Base-by-base conservation (phyloP, 2,113 vertebrate species). In the Crypturellus undulatus region DNA sequence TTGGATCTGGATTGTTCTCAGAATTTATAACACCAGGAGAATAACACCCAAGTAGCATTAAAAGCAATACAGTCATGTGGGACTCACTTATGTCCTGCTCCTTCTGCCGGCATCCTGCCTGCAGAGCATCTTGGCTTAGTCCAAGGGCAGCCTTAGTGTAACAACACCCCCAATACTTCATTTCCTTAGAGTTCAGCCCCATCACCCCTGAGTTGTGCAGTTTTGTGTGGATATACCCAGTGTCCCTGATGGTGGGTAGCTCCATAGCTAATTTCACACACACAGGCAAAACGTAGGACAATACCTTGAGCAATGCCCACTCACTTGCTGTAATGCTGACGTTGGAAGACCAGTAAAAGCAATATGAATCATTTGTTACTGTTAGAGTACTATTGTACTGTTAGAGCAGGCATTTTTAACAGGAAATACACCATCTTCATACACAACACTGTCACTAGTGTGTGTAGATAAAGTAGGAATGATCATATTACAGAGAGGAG, bases 261-360 rank as follows among this genome's bases (percentile, higher is more conserved):
- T 47, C 38, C n/a, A 38, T n/a, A 34, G 25, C 9, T 43, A 40
- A 56, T 28, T 10, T 32, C 30, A 42, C 16, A 45, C 1, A 69
- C 34, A n/a, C 40, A 36, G 21, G 24, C 40, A 79, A 22, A 60
- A 19, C 12, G 26, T 32, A 56, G 19, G 13, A 13, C 2, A 40
- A 22, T 9, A 30, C 18, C 30, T n/a, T 60, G 58, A 71, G 30
- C 54, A 58, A 58, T 18, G 30, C 54, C 12, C 7, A 51, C 30
- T 43, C 24, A 9, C 47, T 72, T 0, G 1, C 10, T 51, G 12
- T 26, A 51, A 30, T 58, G 54, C 30, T 0, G 0, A 0, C 81
- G 9, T 26, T 45, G 15, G 30, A 70, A 81, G 38, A 10, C 47
- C 16, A 8, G 22, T 64, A 54, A 63, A 64, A 94, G 63, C 13